Evolutionary conservation across 2,797 vertebrate genomes (phyloP), one percentile per base, ranked within the genome.

Genomic region (Austrolebias charrua): DNA sequence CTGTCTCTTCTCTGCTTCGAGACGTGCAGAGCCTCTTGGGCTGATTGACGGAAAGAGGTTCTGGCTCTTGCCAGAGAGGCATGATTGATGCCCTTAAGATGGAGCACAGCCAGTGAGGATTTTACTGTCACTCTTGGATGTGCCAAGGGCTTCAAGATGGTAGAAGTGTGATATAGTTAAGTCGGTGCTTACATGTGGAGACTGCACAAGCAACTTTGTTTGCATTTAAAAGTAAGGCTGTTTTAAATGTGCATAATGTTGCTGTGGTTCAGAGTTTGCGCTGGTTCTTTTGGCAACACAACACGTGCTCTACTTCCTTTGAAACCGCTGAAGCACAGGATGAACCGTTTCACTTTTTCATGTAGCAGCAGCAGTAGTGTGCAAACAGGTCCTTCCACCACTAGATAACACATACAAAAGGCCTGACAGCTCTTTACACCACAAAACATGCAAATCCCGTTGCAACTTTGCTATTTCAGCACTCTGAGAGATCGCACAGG

Each of bases 11-110:
- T 62, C 62, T 54, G 67, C 73, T 81, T 57, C 24, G 6, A 73
- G 70, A 75, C 67, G 43, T 71, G 60, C 61, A 67, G 64, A 80
- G 76, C 71, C 73, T 73, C 70, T 74, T 24, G 2, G 48, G 56
- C 75, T 87, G 86, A 89, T 76, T 89, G 86, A 89, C 73, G 43
- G 73, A 73, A 59, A 86, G 79, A 79, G 79, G 71, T 74, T 84
- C 75, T 55, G 75, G 68, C 85, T 81, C 74, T 78, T 83, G 80
- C 80, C 82, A 80, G 54, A 71, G 61, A 80, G 57, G 63, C 54
- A 60, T 86, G 88, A 89, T 85, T 88, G 88, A 88, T 81, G 15
- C 77, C 49, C 58, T 33, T 20, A 77, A 82, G 84, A 85, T 83
- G 84, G 79, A 84, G 56, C 67, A 50, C 66, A 79, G 83, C 78